These are phyloP conservation scores for Eutolmus rufibarbis DNA, from an alignment of 2,888 invertebrate genomes.

Conservation along the genomic window DNA sequence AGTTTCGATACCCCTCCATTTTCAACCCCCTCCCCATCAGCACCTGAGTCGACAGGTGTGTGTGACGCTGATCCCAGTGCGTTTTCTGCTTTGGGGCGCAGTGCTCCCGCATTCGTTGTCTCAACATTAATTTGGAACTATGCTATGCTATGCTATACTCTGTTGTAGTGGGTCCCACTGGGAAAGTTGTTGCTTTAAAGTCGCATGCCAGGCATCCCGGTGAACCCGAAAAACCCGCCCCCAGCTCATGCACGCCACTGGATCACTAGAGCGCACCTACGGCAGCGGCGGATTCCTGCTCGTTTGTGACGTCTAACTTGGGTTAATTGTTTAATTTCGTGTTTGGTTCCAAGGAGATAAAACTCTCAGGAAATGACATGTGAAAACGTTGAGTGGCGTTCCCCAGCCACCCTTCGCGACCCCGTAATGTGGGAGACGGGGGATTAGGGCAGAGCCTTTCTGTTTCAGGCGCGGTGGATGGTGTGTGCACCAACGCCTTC, in stretches of 20 bases:
- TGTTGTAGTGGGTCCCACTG: background rate
- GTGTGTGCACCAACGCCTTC: background rate
- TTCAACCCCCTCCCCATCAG: background rate
- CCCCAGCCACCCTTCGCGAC: background rate
- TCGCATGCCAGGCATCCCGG: background rate
- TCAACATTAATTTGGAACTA: background rate
- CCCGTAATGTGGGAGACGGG: background rate
- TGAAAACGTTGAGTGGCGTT: background rate
- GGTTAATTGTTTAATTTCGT: conserved; percentile 26
- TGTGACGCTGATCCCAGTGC: background rate
- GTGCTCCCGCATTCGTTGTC: background rate
- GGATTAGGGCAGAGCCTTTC: background rate
- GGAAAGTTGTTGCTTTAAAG: background rate
- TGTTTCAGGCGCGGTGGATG: background rate
- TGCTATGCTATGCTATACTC: background rate
- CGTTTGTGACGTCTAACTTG: background rate
- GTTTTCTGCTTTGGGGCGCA: background rate
- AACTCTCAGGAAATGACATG: background rate
- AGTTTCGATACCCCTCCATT: background rate
- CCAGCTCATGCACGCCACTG: background rate
- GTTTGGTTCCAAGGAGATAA: background rate
- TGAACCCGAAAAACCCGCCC: background rate
- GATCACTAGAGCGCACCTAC: background rate
- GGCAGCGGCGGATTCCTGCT: background rate
- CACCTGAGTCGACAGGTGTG: background rate